Evolutionary conservation across 2,113 vertebrate species (phyloP).

Genomic region (Bubo blakistoni): DNA sequence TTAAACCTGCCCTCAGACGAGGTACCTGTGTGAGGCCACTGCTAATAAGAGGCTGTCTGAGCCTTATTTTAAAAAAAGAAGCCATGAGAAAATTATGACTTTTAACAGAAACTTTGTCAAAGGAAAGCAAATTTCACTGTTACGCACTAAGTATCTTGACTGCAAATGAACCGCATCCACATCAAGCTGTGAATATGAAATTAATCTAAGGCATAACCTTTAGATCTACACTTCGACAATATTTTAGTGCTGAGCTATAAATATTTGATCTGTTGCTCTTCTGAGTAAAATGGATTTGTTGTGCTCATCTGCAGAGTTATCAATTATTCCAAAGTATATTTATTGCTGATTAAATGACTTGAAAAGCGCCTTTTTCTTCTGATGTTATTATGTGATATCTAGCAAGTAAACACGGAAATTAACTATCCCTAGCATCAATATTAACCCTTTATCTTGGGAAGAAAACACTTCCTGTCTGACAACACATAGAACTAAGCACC

Average conservation of each 20-base stretch:
- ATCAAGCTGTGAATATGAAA: slow-evolving; percentile 16
- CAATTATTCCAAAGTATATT: not conserved
- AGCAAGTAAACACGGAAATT: not conserved
- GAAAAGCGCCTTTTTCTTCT: not conserved
- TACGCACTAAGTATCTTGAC: not conserved
- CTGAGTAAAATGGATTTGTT: not conserved
- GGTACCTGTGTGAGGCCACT: not conserved
- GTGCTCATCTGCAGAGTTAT: slow-evolving; percentile 1
- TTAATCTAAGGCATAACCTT: slow-evolving; percentile 10
- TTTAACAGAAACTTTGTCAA: not conserved
- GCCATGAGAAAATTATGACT: not conserved
- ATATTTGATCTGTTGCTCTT: slow-evolving; percentile 17
- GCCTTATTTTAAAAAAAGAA: not conserved
- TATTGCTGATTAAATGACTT: not conserved
- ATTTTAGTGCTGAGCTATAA: not conserved
- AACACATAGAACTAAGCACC: not conserved
- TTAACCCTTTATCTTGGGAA: not conserved
- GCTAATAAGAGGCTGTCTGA: not conserved
- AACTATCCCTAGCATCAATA: not conserved
- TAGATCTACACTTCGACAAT: not conserved
- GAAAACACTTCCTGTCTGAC: not conserved
- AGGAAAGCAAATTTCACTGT: not conserved
- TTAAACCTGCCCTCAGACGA: not conserved
- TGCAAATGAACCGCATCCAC: not conserved
- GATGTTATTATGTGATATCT: not conserved